Conservation (phyloP, 2,888 invertebrate species). For the Eupithecia tripunctaria region DNA sequence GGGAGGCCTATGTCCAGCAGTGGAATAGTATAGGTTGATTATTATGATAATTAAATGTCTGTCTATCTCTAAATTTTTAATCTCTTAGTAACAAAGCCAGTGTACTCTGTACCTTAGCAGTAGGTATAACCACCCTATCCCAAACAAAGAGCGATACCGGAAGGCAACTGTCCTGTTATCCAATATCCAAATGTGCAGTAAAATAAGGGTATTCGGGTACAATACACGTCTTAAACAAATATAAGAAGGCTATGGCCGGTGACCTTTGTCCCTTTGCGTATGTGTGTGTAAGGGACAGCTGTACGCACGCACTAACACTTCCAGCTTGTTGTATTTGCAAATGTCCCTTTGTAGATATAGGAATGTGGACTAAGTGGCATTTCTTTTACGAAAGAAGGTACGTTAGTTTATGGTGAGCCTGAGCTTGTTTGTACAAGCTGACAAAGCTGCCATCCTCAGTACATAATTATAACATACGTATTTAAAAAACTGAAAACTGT, state of each 20-base stretch:
- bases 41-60: too few species aligned
- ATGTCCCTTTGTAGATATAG: slow-evolving; percentile 68
- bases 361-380: slow-evolving; percentile 40
- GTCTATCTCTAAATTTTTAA: too few species aligned
- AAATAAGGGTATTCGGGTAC: slow-evolving; percentile 68
- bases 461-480: too few species aligned
- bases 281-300: slow-evolving; percentile 79
- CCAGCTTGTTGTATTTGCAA: slow-evolving; percentile 76
- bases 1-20: too few species aligned
- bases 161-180: slow-evolving; percentile 46
- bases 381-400: neutral
- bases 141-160: slow-evolving; percentile 25
- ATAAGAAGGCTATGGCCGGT: slow-evolving; percentile 81
- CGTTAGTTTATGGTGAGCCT: neutral
- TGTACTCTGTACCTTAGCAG: neutral
- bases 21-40: too few species aligned
- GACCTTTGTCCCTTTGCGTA: slow-evolving; percentile 77
- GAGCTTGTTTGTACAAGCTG: too few species aligned
- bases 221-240: slow-evolving; percentile 83
- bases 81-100: too few species aligned
- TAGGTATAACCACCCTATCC: slow-evolving; percentile 4
- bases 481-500: too few species aligned
- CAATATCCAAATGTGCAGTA: slow-evolving; percentile 60
- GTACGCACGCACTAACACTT: slow-evolving; percentile 67
- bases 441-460: too few species aligned